phyloP scores from a whole-genome alignment of 1,140 invertebrate species.

The Stenopsyche tienmushanensis region DNA sequence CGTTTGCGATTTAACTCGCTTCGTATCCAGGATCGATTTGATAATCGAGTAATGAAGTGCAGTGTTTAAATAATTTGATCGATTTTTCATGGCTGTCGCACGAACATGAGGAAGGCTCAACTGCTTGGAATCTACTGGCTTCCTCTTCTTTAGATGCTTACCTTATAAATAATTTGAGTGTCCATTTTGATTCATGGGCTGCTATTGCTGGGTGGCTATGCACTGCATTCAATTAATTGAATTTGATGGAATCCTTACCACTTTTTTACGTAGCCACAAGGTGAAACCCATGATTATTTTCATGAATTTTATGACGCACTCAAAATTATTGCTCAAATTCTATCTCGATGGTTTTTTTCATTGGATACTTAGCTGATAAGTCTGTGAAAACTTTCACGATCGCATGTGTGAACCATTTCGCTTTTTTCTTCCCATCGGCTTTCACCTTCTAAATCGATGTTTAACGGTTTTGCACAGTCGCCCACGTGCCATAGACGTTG shows the following conservation, averaged over 20 bases:
- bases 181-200: slow-evolving; percentile 34
- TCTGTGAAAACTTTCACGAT: background rate
- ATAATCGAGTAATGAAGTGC: slow-evolving; percentile 8
- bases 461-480: background rate
- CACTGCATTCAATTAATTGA: no score
- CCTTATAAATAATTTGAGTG: slow-evolving; percentile 31
- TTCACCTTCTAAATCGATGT: background rate
- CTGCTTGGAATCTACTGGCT: background rate
- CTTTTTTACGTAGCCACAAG: slow-evolving; percentile 6
- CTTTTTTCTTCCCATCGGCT: background rate
- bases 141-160: slow-evolving; percentile 5
- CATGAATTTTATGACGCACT: no score
- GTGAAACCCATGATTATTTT: slow-evolving; percentile 26
- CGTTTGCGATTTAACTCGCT: no score
- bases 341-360: no score
- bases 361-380: no score
- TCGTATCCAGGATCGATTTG: no score
- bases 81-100: slow-evolving; percentile 20
- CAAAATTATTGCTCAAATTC: no score
- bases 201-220: slow-evolving; percentile 14
- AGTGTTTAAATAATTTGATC: slow-evolving; percentile 14
- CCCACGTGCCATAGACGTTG: background rate
- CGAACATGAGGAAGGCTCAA: background rate
- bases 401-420: background rate
- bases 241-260: background rate